Base-by-base conservation (phyloP, 2,113 vertebrate species). In the Calyptomena viridis region DNA sequence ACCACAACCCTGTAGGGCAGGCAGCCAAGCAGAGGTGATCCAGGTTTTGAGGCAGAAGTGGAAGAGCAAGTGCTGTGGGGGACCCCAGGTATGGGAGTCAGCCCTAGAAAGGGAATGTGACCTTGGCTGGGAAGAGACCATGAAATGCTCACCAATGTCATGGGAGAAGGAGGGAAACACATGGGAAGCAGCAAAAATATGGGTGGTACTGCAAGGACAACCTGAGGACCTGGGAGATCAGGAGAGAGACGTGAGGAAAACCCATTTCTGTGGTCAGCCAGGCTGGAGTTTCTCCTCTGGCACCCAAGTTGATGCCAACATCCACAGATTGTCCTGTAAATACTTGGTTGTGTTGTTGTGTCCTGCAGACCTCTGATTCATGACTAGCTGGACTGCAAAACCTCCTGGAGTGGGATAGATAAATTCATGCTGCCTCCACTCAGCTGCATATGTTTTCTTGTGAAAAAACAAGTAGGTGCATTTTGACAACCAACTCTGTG, bases 301-400 rank as follows among this genome's bases (percentile, higher is more conserved):
- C 12, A 37, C 40, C 64, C n/a, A 58, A 83, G 35, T 11, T 86
- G 33, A 31, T 49, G 55, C 9, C 14, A 49, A n/a, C 12, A 44
- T 19, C 28, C 18, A 12, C 23, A 35, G 66, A 14, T 11, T 64
- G 21, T 30, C 30, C 33, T 82, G 59, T 84, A 53, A 75, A 44
- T 39, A 39, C 1, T 1, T 31, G 25, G 1, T 31, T 16, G 40
- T 3, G 24, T 0, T 35, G 14, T 1, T 35, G n/a, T 56, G 35
- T 56, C 31, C 80, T 89, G 46, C 50, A 58, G 44, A 89, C 2
- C 18, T 66, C 68, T 60, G 22, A 33, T 44, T 60, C 78, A 17
- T 20, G 67, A 24, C 37, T 67, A 42, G 3, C 44, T 72, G 62
- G 17, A 31, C 30, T 83, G 55, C 50, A 16, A 16, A 91, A 62